Evolutionary conservation across 2,888 invertebrate species (phyloP), one percentile per base, ranked within the genome.

Genomic region (Megastigmus dorsalis): DNA sequence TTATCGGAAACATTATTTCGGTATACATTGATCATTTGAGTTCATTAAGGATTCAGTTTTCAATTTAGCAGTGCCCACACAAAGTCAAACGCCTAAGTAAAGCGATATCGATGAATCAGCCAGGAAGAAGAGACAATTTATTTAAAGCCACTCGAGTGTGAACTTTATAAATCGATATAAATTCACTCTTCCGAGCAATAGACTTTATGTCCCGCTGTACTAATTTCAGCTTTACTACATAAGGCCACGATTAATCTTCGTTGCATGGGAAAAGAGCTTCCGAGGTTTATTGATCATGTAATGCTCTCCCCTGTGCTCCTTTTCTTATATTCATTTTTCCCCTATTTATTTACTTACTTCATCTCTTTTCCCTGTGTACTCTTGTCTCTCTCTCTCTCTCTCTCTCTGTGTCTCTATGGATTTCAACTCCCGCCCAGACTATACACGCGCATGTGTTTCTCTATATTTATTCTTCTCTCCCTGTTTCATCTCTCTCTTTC

Each of bases 321-420:
- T 65, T 75, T 66, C 78, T 75, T 67, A 66, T 57, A 76, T 74
- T 79, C 79, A 77, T 74, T 76, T 75, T 76, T 74, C 72, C 77
- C 76, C 74, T 70, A 70, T 76, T 76, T 76, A 76, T 73, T 76
- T 73, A 62, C 76, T 73, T 28, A 48, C 68, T 68, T 57, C 60
- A 54, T 65, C 60, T 72, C 72, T 60, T 33, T 28, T 7, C 50
- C 62, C 62, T 48, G 70, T 67, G 65, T 62, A 72, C 74, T 69
- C 48, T 77, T 74, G 62, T 63, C 66, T 77, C 75, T 57, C 74
- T 67, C 10, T 48, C 62, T 55, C 62, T 54, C n/a, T 43, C 45
- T 45, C 45, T 33, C 9, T 28, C 18, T 30, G 10, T 26, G 20
- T 60, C 69, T 50, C 63, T 54, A 43, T 63, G 67, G 68, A 67